These are phyloP conservation scores for Lepidotrigona ventralis DNA, from an alignment of 1,140 invertebrate species.

Conservation along the genomic window DNA sequence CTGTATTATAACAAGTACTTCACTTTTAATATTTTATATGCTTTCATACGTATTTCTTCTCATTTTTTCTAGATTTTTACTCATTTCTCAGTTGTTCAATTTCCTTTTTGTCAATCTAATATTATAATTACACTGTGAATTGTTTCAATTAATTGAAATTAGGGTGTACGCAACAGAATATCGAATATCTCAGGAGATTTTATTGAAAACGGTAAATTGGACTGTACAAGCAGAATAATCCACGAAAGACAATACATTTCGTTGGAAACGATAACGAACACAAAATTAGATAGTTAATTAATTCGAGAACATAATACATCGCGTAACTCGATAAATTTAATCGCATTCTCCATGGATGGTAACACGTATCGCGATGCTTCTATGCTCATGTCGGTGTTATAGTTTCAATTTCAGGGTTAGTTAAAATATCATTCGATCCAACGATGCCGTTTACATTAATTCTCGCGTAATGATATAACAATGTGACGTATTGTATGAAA, in stretches of 20 bases:
- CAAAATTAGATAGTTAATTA: slow-evolving; percentile 25
- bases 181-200: background rate
- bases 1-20: too few relatives aligned
- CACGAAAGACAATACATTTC: background rate
- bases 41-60: background rate
- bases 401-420: slow-evolving; percentile 6
- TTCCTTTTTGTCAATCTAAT: too few relatives aligned
- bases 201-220: background rate
- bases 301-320: slow-evolving; percentile 9
- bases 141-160: background rate
- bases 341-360: background rate
- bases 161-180: background rate
- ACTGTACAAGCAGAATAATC: background rate
- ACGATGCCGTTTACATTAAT: background rate
- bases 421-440: slow-evolving; percentile 17
- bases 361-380: background rate
- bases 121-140: background rate
- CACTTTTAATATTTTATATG: too few relatives aligned
- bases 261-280: slow-evolving; percentile 1
- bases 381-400: too few relatives aligned
- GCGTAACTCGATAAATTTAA: slow-evolving; percentile 16
- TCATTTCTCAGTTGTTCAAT: background rate
- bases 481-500: background rate
- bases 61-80: background rate
- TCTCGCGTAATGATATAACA: slow-evolving; percentile 1